These are phyloP conservation scores for Phallusia fumigata DNA, from an alignment of 23 tunicate species.

Conservation along the genomic window DNA sequence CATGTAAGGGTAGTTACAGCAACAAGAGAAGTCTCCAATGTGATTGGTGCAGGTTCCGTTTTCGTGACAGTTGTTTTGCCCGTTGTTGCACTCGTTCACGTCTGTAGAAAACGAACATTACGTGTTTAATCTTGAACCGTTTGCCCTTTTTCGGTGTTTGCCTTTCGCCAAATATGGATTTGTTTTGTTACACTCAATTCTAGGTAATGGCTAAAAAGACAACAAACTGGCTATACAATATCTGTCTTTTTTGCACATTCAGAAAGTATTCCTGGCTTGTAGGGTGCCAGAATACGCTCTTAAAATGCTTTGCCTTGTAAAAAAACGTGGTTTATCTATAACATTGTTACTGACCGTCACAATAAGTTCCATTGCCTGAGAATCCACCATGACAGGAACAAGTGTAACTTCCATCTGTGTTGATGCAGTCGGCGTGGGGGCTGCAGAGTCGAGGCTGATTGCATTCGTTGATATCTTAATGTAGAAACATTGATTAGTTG, in stretches of 20 bases:
- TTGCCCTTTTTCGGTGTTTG: too few relatives aligned
- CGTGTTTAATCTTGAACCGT: too few relatives aligned
- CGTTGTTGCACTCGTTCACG: not conserved
- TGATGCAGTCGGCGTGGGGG: not conserved
- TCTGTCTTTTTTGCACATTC: too few relatives aligned
- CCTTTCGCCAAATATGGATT: too few relatives aligned
- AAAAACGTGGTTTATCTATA: not conserved
- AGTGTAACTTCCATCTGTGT: not conserved
- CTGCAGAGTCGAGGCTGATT: not conserved
- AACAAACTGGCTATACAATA: too few relatives aligned
- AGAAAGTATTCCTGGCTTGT: not conserved
- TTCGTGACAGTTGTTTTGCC: not conserved
- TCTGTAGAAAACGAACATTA: not conserved
- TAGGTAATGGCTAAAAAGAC: too few relatives aligned
- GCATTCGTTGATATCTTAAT: not conserved
- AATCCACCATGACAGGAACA: conserved; percentile 7
- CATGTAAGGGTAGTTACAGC: not conserved
- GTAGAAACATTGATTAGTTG: too few relatives aligned
- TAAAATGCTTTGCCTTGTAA: not conserved
- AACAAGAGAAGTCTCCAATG: not conserved
- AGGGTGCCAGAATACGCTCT: not conserved
- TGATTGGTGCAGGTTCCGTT: conserved; percentile 5
- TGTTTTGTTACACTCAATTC: too few relatives aligned
- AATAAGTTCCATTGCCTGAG: not conserved
- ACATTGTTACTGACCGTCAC: not conserved